Evolutionary conservation across 2,888 invertebrate genomes (phyloP).

Genomic region (Lithophane ornitopus): DNA sequence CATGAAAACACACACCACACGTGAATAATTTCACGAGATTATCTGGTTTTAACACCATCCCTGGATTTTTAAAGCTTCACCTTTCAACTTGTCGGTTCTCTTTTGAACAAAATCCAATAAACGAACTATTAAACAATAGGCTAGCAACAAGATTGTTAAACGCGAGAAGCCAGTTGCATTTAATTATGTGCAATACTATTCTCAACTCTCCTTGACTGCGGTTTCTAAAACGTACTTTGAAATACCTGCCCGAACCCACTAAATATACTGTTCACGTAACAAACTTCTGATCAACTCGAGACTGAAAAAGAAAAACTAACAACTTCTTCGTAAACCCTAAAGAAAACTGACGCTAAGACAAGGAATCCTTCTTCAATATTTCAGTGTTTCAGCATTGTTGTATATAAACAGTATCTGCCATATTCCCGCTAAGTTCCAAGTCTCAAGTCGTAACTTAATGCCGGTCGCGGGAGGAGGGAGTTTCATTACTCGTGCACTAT

Average conservation of each 20-base stretch:
- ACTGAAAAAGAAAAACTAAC: slow-evolving; percentile 20
- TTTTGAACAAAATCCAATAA: not conserved
- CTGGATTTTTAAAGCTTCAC: slow-evolving; percentile 15
- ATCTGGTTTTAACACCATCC: slow-evolving; percentile 27
- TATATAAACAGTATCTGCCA: slow-evolving; percentile 26
- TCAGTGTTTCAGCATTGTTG: slow-evolving; percentile 18
- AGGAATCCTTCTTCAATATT: slow-evolving; percentile 34
- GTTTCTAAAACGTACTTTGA: not conserved
- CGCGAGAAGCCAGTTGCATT: too few species aligned
- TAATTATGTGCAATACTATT: not conserved
- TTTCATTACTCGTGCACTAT: slow-evolving; percentile 56
- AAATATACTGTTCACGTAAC: slow-evolving; percentile 25
- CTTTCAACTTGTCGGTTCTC: not conserved
- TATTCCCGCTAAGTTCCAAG: slow-evolving; percentile 39
- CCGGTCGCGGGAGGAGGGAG: slow-evolving; percentile 31
- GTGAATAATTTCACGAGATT: slow-evolving; percentile 50
- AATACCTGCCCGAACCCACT: not conserved
- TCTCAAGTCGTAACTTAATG: slow-evolving; percentile 44
- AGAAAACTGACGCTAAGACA: slow-evolving; percentile 21
- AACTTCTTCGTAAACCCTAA: slow-evolving; percentile 4
- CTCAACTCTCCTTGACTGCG: too few species aligned
- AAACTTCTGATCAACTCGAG: slow-evolving; percentile 30
- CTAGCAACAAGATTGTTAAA: not conserved
- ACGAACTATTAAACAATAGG: not conserved
- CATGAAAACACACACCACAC: slow-evolving; percentile 42